Conservation (phyloP, 2,113 vertebrate genomes). For the Pagrus major region DNA sequence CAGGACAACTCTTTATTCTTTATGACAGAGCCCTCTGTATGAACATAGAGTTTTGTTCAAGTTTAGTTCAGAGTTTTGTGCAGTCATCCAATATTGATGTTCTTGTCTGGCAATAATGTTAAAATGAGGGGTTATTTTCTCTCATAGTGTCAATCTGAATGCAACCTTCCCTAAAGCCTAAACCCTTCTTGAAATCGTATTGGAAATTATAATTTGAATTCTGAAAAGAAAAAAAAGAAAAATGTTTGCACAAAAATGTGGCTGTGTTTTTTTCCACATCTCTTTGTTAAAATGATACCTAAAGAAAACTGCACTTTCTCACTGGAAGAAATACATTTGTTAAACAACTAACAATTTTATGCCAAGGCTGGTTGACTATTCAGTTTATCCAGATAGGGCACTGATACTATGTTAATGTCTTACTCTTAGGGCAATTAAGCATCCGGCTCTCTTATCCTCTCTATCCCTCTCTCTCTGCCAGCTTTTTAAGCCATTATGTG, state of each 20-base stretch:
- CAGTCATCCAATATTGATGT: too few species aligned
- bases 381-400: constrained; percentile 28
- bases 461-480: constrained; percentile 34
- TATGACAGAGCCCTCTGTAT: too few species aligned
- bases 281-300: background rate
- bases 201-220: too few species aligned
- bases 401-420: constrained; percentile 36
- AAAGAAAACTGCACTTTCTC: background rate
- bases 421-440: constrained; percentile 38
- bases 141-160: too few species aligned
- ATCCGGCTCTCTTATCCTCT: constrained; percentile 16
- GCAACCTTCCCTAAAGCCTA: too few species aligned
- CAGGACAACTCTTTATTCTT: background rate
- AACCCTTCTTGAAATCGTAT: too few species aligned
- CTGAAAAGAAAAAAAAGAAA: too few species aligned
- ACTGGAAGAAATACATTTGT: background rate
- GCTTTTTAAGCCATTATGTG: constrained; percentile 61
- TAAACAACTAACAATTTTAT: constrained; percentile 3
- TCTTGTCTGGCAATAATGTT: too few species aligned
- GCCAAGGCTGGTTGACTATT: background rate
- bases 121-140: too few species aligned
- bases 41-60: too few species aligned
- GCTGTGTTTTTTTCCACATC: background rate
- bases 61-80: background rate
- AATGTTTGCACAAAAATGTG: background rate